Base-by-base conservation (phyloP, 2,113 vertebrate species). In the Calidris pygmaea region DNA sequence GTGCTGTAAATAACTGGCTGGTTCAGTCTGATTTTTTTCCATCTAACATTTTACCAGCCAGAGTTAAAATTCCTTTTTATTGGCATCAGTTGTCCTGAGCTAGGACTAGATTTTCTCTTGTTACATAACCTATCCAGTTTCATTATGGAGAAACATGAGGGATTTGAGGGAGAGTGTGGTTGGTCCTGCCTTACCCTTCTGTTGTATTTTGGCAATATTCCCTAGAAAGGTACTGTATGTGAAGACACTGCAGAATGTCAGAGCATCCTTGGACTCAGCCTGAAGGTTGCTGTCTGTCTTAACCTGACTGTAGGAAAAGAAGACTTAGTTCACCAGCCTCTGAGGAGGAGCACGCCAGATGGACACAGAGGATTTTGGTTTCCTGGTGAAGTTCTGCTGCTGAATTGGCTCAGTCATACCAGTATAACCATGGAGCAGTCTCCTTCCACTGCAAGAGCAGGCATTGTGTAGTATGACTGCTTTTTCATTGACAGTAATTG, bases 1-100 rank as follows among this genome's bases (percentile, higher is more conserved):
- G 59, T 87, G 78, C 87, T 95, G 83, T 94, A 93, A 92, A 92
- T 95, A 90, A 93, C 55, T 86, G 55, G n/a, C 56, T 94, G 89
- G 35, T 92, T 94, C 77, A 52, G 20, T 72, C 60, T 89, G 20
- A 53, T 60, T 68, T 73, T 56, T 85, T 77, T 34, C 52, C 26
- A 88, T 80, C 39, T 30, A 86, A 27, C 48, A 19, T 56, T 84
- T 95, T 87, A 85, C 34, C 39, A 75, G 21, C 14, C 12, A 85
- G 80, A 76, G 18, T 90, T 95, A 94, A 94, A 95, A 89, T 79
- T 72, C 43, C 23, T 82, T 84, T 92, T 59, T 79, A 65, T 56
- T 94, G 41, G 45, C 52, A 87, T 68, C 53, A 47, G 37, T 89
- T 5, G 9, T 65, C 30, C 53, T 90, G 60, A 86, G 47, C 30